Base-by-base conservation (phyloP, 2,113 vertebrate species). In the Gobius niger region DNA sequence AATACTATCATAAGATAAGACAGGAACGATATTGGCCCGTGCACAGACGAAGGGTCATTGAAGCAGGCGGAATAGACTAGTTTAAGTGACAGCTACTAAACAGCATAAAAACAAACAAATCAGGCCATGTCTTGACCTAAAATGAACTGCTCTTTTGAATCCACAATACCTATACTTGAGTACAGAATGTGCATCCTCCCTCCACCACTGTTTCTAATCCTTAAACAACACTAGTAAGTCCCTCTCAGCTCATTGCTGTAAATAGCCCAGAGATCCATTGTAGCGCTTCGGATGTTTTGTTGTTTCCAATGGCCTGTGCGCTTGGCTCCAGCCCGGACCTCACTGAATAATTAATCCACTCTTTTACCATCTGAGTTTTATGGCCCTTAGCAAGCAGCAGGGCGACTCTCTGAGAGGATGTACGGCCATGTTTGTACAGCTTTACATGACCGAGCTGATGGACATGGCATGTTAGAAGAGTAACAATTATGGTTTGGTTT, bases 391-490 rank as follows among this genome's bases (percentile, higher is more conserved):
- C 69, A 69, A 65, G 67, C 63, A 51, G 70, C 49, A 44, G 68
- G 66, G 64, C 75, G 41, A 52, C 62, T 75, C 78, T 65, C 63
- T 19, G 73, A 24, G 50, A 44, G 42, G 34, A 65, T 68, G 66
- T 67, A 10, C 47, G 82, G 70, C 66, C 83, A 72, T 86, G 81
- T 82, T 83, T 87, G 67, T 59, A 60, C 78, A 76, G 81, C 63
- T 75, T 71, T 73, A 83, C 80, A 78, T 62, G 68, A 80, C 64
- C 80, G 74, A 88, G 81, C 57, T 68, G 60, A 82, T 65, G 68
- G 65, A 67, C 74, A 77, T 63, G 42, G 51, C 44, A 84, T 67
- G 69, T 78, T 66, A 75, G 75, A 60, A 72, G 57, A 60, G 40
- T 42, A 60, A 60, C 57, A n/a, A n/a, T 88, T 67, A 82, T 77